Conservation (phyloP, 2,113 vertebrate species). For the Pterocles burchelli region DNA sequence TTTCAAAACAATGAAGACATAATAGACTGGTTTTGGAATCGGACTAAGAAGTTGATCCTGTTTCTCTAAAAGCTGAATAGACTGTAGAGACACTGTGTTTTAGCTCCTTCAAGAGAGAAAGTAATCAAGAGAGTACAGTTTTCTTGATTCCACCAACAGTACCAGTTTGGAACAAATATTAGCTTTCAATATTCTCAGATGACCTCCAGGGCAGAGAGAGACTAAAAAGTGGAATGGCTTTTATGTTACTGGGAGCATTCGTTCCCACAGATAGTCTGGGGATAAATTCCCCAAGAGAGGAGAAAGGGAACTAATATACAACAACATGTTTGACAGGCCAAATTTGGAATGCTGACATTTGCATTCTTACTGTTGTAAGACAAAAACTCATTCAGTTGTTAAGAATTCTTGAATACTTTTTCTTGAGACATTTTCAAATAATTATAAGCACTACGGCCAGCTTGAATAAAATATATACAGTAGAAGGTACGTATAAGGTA, state of each 20-base stretch:
- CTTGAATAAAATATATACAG: background rate
- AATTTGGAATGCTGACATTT: background rate
- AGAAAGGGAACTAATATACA: background rate
- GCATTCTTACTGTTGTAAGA: background rate
- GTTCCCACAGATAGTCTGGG: background rate
- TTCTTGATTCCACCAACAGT: background rate
- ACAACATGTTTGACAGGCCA: background rate
- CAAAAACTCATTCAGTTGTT: background rate
- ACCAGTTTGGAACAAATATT: constrained; percentile 1
- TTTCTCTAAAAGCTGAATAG: background rate
- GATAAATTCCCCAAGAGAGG: background rate
- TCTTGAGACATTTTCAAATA: background rate
- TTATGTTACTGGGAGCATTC: background rate
- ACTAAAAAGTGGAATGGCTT: background rate
- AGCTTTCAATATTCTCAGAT: background rate
- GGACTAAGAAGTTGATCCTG: background rate
- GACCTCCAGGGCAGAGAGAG: background rate
- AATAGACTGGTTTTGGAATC: background rate
- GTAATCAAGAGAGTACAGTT: background rate
- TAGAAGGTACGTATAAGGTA: background rate
- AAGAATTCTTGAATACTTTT: background rate
- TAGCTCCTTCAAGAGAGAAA: background rate
- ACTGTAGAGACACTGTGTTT: background rate
- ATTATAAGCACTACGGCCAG: background rate
- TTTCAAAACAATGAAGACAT: background rate